Percentiles rank a stretch among this genome's conserved stretches.
phyloP scores from a whole-genome alignment of 1,140 invertebrate species.

The Varroa destructor region DNA sequence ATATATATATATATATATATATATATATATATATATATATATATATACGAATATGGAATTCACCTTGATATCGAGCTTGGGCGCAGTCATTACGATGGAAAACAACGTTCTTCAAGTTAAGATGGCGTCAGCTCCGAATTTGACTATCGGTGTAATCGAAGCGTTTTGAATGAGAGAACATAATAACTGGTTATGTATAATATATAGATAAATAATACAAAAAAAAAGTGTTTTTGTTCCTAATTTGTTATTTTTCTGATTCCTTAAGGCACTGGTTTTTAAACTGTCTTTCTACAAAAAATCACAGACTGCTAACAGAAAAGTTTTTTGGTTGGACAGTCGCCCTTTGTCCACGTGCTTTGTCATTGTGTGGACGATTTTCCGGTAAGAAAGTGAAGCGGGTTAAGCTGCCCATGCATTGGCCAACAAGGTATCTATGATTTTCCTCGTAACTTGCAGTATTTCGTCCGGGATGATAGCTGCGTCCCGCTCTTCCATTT shows the following conservation, averaged over 20 bases:
- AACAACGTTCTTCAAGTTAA: background rate
- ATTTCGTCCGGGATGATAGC: background rate
- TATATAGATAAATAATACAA: too few relatives aligned
- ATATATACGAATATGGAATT: background rate
- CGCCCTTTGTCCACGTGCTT: background rate
- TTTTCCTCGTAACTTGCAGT: background rate
- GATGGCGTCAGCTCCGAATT: background rate
- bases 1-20: too few relatives aligned
- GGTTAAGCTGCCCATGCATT: background rate
- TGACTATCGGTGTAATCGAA: background rate
- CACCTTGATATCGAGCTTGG: background rate
- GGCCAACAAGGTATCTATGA: background rate
- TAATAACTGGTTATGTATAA: background rate
- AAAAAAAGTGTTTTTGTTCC: too few relatives aligned
- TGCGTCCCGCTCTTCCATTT: slow-evolving; percentile 14
- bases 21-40: too few relatives aligned
- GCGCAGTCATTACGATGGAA: background rate
- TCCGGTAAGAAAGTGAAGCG: background rate
- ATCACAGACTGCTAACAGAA: too few relatives aligned
- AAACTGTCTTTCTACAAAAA: too few relatives aligned
- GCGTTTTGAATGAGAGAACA: background rate
- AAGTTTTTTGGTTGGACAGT: too few relatives aligned
- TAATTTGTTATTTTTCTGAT: too few relatives aligned
- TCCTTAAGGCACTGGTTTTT: too few relatives aligned
- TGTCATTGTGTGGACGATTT: slow-evolving; percentile 1